Base-by-base conservation (phyloP, 2,888 invertebrate genomes). In the Hypsopygia costalis region DNA sequence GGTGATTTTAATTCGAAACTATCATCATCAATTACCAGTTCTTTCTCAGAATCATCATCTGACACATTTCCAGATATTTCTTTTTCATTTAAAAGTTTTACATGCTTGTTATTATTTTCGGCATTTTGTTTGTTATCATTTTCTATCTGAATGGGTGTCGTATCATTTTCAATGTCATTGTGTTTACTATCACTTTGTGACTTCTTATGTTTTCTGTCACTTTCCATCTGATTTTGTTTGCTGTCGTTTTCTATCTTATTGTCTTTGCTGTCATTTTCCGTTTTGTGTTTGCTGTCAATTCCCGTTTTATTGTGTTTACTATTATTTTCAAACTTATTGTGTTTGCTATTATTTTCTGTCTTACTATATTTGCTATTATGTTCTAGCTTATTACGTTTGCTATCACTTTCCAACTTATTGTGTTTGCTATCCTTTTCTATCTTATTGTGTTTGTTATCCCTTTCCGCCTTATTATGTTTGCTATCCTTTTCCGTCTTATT, bases 31-130 rank as follows among this genome's bases (percentile, higher is more conserved):
- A 79, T 80, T 5, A 81, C 61, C 40, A 82, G 58, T 41, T 74
- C 72, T 44, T 68, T 74, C 51, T 81, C 81, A 35, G 73, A 72
- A 25, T 75, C 78, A 46, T 60, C 69, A 25, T 70, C 72, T 27
- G 67, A 65, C 21, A 48, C 10, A 36, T 58, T 48, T 12, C 46
- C 49, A 46, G 51, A 53, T 29, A 57, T 1, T 49, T 42, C 9
- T 40, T 39, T 41, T 53, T 47, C 12, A 38, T 49, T 39, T 39
- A 40, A 6, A 41, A 39, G 36, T 35, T 39, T 30, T 22, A 22
- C 11, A 7, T 42, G 11, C 9, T 59, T 49, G 44, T 29, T 38
- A 33, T 43, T 47, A 38, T 46, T 40, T 47, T 43, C 16, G 2
- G 41, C 25, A 45, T 52, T 11, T 48, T 43, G 25, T 50, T 52